A percentile compares a stretch with the other conserved stretches of the same genome.
phyloP scores from a whole-genome alignment of 64 coral and sea anemone species.

The Actinia equina region DNA sequence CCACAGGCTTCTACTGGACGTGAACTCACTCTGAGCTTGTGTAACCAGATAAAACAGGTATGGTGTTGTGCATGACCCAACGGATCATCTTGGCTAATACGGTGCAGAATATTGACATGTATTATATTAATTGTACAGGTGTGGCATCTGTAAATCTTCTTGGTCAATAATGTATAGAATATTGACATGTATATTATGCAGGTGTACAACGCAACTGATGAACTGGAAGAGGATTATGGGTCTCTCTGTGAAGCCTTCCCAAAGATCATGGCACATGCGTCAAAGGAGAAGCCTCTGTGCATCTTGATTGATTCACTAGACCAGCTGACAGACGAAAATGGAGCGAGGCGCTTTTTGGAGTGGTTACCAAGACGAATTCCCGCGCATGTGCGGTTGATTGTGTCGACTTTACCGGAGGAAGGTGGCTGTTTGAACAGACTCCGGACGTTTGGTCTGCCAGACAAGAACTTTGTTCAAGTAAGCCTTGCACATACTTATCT shows the following conservation, averaged over 20 bases:
- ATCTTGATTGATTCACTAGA: constrained; percentile 57
- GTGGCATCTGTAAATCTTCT: neutral
- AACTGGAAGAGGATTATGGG: constrained; percentile 44
- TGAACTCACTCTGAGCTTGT: constrained; percentile 35
- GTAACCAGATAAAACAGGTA: constrained; percentile 43
- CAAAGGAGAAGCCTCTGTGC: constrained; percentile 36
- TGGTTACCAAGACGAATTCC: constrained; percentile 51
- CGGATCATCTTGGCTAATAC: neutral
- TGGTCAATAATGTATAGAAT: constrained; percentile 15
- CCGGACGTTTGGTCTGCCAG: constrained; percentile 36
- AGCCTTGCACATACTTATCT: neutral
- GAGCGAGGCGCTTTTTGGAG: constrained; percentile 48
- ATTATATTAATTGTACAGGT: neutral
- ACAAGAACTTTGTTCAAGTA: constrained; percentile 36
- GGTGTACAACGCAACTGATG: constrained; percentile 26
- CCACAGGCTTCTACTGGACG: constrained; percentile 46
- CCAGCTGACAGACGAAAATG: constrained; percentile 49
- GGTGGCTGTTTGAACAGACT: constrained; percentile 43
- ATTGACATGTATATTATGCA: neutral
- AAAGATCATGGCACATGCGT: constrained; percentile 23
- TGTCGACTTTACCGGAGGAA: constrained; percentile 47
- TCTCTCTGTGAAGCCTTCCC: constrained; percentile 45
- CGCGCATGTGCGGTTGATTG: constrained; percentile 39
- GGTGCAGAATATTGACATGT: neutral
- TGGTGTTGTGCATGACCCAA: neutral